phyloP scores from a whole-genome alignment of 2,888 invertebrate genomes.

The Brassicogethes aeneus region DNA sequence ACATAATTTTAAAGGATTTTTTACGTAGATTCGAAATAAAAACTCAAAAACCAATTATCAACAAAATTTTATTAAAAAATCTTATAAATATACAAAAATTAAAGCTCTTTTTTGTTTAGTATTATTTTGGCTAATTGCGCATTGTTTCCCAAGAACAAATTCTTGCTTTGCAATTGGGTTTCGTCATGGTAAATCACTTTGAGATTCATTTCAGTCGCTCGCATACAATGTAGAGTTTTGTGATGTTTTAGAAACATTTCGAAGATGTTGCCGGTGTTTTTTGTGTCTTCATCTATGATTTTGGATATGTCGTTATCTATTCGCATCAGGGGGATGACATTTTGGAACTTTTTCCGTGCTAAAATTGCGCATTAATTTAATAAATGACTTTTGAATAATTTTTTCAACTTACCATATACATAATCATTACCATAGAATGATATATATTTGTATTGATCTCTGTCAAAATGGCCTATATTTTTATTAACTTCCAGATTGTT shows the following conservation, averaged over 20 bases:
- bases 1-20: too few species aligned
- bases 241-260: constrained; percentile 61
- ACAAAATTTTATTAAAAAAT: too few species aligned
- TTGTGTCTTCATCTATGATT: constrained; percentile 40
- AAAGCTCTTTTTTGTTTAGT: constrained; percentile 34
- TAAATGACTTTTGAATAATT: constrained; percentile 6
- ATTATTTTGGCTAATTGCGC: constrained; percentile 51
- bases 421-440: constrained; percentile 83
- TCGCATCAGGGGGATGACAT: constrained; percentile 51
- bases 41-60: too few species aligned
- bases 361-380: constrained; percentile 33
- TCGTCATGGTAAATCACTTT: constrained; percentile 44
- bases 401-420: constrained; percentile 47
- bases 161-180: constrained; percentile 31
- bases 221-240: constrained; percentile 57
- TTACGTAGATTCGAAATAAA: too few species aligned
- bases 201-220: constrained; percentile 74
- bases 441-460: constrained; percentile 60
- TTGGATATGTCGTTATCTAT: constrained; percentile 55
- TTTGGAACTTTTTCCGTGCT: constrained; percentile 55
- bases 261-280: constrained; percentile 48
- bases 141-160: constrained; percentile 46
- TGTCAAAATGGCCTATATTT: constrained; percentile 71
- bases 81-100: too few species aligned
- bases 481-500: constrained; percentile 58